Evolutionary conservation across 2,888 invertebrate genomes (phyloP).

Genomic region (Andrena hattorfiana): DNA sequence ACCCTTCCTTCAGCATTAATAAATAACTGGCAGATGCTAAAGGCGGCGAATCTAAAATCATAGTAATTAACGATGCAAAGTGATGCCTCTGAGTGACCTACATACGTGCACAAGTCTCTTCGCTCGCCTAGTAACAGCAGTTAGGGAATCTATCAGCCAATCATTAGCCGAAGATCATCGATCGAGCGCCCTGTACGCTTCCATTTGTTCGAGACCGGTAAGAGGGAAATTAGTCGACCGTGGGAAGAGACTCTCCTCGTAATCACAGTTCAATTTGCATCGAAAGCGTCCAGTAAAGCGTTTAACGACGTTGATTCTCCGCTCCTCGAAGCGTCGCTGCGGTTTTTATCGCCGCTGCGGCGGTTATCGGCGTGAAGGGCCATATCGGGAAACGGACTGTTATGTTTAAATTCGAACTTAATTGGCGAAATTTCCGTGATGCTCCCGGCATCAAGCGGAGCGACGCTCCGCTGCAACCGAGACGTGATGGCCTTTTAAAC

Average conservation of each 20-base stretch:
- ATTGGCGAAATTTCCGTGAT: conserved; percentile 19
- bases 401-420: conserved; percentile 27
- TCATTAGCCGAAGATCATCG: no score
- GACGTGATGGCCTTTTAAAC: background rate
- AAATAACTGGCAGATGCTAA: no score
- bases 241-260: background rate
- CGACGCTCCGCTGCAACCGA: background rate
- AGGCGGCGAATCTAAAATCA: no score
- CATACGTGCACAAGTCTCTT: no score
- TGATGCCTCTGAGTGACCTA: no score
- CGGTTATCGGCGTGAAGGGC: conserved; percentile 3
- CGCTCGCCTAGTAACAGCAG: no score
- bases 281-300: background rate
- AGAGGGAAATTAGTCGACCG: background rate
- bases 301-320: conserved; percentile 23
- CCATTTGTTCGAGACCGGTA: no score
- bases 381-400: conserved; percentile 27
- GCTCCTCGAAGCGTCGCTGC: background rate
- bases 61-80: no score
- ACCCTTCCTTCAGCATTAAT: no score
- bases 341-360: conserved; percentile 5
- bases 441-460: background rate
- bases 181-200: no score
- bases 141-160: no score
- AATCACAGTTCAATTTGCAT: conserved; percentile 22